phyloP scores from a whole-genome alignment of 2,113 vertebrate genomes.

The Spea bombifrons region DNA sequence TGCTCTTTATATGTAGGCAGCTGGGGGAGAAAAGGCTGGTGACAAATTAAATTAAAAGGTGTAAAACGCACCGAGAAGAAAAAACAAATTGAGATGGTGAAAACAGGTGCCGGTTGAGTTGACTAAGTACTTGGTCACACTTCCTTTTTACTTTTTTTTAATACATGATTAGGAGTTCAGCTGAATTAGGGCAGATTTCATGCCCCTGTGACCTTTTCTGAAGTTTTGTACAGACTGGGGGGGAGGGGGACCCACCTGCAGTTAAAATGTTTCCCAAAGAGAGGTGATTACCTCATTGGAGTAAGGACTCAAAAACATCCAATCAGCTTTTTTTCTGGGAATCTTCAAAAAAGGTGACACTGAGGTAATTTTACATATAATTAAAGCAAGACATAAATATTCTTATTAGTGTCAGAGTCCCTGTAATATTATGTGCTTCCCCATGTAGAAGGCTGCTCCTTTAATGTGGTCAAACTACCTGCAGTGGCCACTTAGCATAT shows the following conservation, averaged over 20 bases:
- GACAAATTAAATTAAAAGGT: conserved; percentile 71
- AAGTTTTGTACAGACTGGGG: conserved; percentile 45
- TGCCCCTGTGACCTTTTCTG: conserved; percentile 59
- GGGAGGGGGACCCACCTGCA: conserved; percentile 65
- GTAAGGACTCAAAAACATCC: not conserved
- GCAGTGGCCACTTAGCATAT: too few species aligned
- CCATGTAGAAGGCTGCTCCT: too few species aligned
- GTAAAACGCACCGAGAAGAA: conserved; percentile 64
- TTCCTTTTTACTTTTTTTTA: conserved; percentile 52
- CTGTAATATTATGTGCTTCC: too few species aligned
- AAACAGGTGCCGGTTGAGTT: conserved; percentile 78
- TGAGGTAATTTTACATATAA: too few species aligned
- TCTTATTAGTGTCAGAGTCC: too few species aligned
- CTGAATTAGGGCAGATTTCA: conserved; percentile 64
- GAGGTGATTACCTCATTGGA: conserved; percentile 6
- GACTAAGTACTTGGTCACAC: conserved; percentile 58
- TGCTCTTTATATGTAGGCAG: conserved; percentile 57
- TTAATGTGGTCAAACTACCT: too few species aligned
- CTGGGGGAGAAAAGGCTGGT: conserved; percentile 59
- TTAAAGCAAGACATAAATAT: too few species aligned
- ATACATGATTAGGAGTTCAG: conserved; percentile 61
- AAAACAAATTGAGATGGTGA: conserved; percentile 72
- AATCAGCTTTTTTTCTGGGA: too few species aligned
- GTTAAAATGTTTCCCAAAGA: conserved; percentile 49
- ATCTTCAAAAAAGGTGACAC: too few species aligned